These are phyloP conservation scores for Nyctibius grandis DNA, from an alignment of 2,797 vertebrate genomes.

Conservation along the genomic window DNA sequence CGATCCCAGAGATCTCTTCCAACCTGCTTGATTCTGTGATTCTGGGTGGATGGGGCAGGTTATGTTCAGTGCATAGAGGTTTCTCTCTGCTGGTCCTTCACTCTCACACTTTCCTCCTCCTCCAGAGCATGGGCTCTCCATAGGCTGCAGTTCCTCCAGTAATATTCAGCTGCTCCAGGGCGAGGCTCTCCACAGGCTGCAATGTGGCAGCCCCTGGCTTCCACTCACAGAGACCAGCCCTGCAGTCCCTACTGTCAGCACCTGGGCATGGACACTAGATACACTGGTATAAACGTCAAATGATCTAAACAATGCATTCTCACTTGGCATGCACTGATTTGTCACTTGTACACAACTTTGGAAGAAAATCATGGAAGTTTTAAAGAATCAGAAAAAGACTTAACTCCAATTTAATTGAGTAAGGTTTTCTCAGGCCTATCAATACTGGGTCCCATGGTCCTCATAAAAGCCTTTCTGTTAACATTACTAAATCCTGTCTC, in stretches of 20 bases:
- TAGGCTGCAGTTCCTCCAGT: fast-evolving
- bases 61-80: not conserved
- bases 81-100: not conserved
- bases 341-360: not conserved
- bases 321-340: not conserved
- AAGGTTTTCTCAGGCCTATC: not conserved
- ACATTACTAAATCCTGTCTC: not conserved
- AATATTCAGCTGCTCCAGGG: not conserved
- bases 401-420: not conserved
- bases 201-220: not conserved
- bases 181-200: not conserved
- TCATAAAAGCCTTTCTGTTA: not conserved
- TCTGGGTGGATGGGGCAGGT: not conserved
- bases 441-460: not conserved
- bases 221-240: not conserved
- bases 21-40: no score
- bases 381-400: not conserved
- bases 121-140: not conserved
- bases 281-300: not conserved
- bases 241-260: not conserved
- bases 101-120: not conserved
- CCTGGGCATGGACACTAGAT: not conserved
- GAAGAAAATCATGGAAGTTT: not conserved
- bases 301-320: not conserved
- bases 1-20: no score